These are phyloP conservation scores for Epinotia ramella DNA, from an alignment of 2,888 invertebrate genomes.

Conservation along the genomic window DNA sequence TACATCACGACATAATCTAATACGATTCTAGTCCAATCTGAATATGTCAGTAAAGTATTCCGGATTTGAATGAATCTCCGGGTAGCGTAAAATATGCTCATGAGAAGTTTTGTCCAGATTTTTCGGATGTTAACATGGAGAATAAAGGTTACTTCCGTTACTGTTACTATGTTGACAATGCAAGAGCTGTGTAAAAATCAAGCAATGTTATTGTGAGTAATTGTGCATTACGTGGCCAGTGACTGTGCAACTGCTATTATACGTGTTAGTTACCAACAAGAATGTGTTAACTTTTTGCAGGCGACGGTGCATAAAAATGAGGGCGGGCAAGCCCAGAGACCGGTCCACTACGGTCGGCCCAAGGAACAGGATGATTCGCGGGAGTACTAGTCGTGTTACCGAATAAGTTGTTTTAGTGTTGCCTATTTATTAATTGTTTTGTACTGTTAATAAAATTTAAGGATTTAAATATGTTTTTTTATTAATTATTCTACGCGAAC, in stretches of 20 bases:
- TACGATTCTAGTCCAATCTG: no score
- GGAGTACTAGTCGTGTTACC: slow-evolving; percentile 71
- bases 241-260: slow-evolving; percentile 37
- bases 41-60: no score
- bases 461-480: neutral
- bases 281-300: slow-evolving; percentile 54
- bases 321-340: slow-evolving; percentile 65
- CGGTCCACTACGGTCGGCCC: slow-evolving; percentile 68
- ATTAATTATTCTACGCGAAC: no score
- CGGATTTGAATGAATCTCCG: no score
- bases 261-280: slow-evolving; percentile 36
- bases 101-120: no score
- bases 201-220: slow-evolving; percentile 29
- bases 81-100: no score
- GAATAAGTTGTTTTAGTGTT: slow-evolving; percentile 50
- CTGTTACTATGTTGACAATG: slow-evolving; percentile 18
- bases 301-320: slow-evolving; percentile 78
- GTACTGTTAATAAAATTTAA: slow-evolving; percentile 40
- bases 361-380: slow-evolving; percentile 71
- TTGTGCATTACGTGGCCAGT: slow-evolving; percentile 43
- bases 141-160: neutral
- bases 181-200: slow-evolving; percentile 35
- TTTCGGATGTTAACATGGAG: neutral
- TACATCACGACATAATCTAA: no score
- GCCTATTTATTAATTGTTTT: slow-evolving; percentile 65